These are phyloP conservation scores for Leptonema lineaticorne DNA, from an alignment of 1,140 invertebrate genomes.

Conservation along the genomic window DNA sequence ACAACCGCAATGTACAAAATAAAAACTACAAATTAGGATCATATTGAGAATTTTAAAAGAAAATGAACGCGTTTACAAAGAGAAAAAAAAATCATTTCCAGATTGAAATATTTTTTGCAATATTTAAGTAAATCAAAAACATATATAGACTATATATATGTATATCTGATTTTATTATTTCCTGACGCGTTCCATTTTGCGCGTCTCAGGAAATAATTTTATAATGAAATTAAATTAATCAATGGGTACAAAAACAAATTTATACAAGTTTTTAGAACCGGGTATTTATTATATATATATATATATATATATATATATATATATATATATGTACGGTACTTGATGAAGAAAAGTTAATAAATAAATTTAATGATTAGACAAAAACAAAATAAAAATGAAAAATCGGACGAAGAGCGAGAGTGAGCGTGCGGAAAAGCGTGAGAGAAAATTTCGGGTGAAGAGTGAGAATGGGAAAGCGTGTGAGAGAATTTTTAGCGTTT, in stretches of 20 bases:
- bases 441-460: no score
- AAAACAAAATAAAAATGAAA: background rate
- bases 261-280: background rate
- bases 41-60: constrained; percentile 17
- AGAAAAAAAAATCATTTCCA: no score
- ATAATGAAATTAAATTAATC: background rate
- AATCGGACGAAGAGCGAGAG: background rate
- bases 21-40: constrained; percentile 22
- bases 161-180: no score
- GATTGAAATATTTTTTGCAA: constrained; percentile 22
- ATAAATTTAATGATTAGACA: constrained; percentile 3
- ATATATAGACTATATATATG: no score
- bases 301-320: no score
- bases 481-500: no score
- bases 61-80: no score
- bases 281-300: constrained; percentile 2
- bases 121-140: no score
- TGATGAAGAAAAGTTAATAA: background rate
- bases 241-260: constrained; percentile 12
- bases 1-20: constrained; percentile 42
- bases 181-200: no score
- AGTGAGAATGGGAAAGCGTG: no score
- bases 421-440: no score
- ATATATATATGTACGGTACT: no score
- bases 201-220: background rate